These are phyloP conservation scores for Cacatua alba DNA, from an alignment of 2,113 vertebrate genomes.

Conservation along the genomic window DNA sequence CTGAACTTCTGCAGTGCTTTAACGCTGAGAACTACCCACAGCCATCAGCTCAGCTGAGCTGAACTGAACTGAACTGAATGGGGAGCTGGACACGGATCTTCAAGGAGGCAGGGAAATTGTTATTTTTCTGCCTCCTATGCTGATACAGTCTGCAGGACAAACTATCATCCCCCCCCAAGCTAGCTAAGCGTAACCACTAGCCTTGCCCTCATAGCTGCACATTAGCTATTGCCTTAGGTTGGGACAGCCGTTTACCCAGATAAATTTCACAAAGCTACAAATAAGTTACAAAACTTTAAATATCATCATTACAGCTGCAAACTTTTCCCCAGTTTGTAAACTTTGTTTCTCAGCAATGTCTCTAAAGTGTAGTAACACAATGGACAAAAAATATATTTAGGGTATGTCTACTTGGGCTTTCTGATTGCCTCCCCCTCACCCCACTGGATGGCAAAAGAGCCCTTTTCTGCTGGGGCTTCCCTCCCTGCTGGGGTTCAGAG, in stretches of 20 bases:
- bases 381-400: not conserved
- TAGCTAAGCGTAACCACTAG: not conserved
- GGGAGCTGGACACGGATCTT: not conserved
- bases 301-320: not conserved
- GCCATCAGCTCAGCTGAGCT: not conserved
- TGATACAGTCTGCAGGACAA: not conserved
- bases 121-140: not conserved
- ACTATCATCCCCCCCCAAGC: not conserved
- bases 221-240: not conserved
- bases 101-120: fast-evolving
- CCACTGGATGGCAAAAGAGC: not conserved
- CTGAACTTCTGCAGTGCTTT: not conserved
- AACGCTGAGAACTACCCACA: not conserved
- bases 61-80: fast-evolving
- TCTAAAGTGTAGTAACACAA: not conserved
- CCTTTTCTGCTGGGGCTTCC: not conserved
- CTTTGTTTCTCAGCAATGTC: not conserved
- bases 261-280: not conserved
- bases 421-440: not conserved
- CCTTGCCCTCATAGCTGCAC: not conserved
- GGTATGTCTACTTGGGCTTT: fast-evolving
- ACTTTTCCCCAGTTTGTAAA: not conserved
- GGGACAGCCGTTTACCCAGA: not conserved
- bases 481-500: not conserved
- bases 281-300: not conserved